Conservation (phyloP, 2,797 vertebrate species). For the Busarellus nigricollis region DNA sequence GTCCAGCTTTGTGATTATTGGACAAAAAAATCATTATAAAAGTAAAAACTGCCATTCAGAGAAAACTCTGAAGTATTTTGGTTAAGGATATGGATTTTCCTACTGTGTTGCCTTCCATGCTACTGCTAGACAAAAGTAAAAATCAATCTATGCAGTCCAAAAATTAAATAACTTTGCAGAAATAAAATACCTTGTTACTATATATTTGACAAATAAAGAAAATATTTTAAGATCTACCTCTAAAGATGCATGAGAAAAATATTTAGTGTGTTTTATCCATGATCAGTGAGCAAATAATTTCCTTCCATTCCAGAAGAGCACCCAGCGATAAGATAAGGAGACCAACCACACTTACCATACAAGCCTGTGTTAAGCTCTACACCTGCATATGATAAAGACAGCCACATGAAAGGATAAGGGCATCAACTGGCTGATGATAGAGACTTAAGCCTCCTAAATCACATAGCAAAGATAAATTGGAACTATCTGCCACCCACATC, state of each 20-base stretch:
- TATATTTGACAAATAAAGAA: neutral
- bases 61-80: neutral
- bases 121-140: neutral
- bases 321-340: neutral
- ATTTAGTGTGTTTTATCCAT: neutral
- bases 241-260: neutral
- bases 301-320: neutral
- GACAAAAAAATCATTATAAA: neutral
- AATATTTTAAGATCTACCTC: neutral
- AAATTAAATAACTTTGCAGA: neutral
- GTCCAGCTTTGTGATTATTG: neutral
- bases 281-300: neutral
- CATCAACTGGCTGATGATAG: constrained; percentile 40
- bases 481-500: constrained; percentile 48
- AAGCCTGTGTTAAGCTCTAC: neutral
- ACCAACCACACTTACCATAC: neutral
- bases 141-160: neutral
- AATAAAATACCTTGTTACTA: neutral
- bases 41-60: neutral
- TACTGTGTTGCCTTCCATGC: neutral
- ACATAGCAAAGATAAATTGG: constrained; percentile 35
- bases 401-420: neutral
- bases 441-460: constrained; percentile 49
- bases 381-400: neutral
- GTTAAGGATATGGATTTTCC: neutral